phyloP scores from a whole-genome alignment of 1,140 invertebrate genomes.

The Helicoverpa armigera region DNA sequence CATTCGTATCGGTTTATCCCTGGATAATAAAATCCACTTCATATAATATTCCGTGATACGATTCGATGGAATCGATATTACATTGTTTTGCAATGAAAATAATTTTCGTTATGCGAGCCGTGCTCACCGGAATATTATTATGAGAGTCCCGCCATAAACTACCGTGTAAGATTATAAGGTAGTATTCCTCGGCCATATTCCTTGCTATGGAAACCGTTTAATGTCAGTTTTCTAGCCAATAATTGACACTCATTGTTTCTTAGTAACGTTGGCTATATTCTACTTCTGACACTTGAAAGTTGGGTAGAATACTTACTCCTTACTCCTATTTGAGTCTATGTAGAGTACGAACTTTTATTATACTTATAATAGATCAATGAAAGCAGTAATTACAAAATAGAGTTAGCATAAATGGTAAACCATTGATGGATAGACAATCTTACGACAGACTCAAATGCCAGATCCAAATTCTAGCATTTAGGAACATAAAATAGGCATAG shows the following conservation, averaged over 20 bases:
- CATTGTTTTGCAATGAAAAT: constrained; percentile 36
- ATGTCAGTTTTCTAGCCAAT: constrained; percentile 20
- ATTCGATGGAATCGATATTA: constrained; percentile 23
- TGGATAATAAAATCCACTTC: constrained; percentile 26
- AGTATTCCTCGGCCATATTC: neutral
- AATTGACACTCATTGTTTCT: constrained; percentile 34
- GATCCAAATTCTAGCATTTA: too few relatives aligned
- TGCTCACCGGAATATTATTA: constrained; percentile 31
- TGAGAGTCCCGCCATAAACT: constrained; percentile 11
- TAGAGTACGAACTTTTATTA: too few relatives aligned
- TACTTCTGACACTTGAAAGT: neutral
- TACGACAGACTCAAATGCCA: too few relatives aligned
- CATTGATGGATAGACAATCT: neutral
- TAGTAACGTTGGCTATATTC: neutral
- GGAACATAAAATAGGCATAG: too few relatives aligned
- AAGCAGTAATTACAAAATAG: constrained; percentile 2
- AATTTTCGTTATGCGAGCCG: constrained; percentile 4
- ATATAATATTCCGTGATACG: constrained; percentile 20
- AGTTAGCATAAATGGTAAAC: neutral
- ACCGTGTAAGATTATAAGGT: constrained; percentile 31
- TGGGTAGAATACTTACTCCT: neutral
- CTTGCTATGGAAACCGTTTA: constrained; percentile 17
- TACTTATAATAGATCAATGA: neutral
- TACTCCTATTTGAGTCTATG: neutral
- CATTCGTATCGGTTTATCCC: constrained; percentile 13